A percentile compares a stretch with the other conserved stretches of the same genome.
Evolutionary conservation across 2,888 invertebrate genomes (phyloP).

Genomic region (Ceramica pisi): DNA sequence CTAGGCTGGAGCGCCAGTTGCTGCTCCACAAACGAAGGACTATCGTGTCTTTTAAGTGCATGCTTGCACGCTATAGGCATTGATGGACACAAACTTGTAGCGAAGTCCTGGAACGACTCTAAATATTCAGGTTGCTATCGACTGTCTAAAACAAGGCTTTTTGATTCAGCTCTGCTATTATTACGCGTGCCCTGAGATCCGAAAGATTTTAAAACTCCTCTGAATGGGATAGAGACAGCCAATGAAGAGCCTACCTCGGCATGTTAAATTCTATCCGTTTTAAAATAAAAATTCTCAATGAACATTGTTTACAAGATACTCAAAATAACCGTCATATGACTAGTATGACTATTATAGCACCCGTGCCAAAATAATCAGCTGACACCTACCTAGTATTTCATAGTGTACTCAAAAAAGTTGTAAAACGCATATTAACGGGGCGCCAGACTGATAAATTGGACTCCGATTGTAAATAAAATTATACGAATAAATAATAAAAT

Average conservation of each 20-base stretch:
- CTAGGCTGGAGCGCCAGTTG: too few species aligned
- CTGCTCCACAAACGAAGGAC: too few species aligned
- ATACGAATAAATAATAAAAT: conserved; percentile 9
- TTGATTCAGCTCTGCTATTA: too few species aligned
- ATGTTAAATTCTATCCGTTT: background rate
- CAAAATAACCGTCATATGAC: conserved; percentile 44
- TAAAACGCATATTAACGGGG: conserved; percentile 31
- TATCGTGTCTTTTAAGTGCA: too few species aligned
- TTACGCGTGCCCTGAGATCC: background rate
- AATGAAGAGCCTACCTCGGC: background rate
- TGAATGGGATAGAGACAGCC: background rate
- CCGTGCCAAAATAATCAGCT: conserved; percentile 40
- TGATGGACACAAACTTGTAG: too few species aligned
- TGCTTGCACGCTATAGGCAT: too few species aligned
- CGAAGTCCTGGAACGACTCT: too few species aligned
- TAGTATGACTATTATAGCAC: background rate
- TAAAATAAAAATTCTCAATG: conserved; percentile 38
- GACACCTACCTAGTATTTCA: conserved; percentile 14
- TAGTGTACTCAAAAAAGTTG: conserved; percentile 19
- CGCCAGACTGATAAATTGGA: conserved; percentile 47
- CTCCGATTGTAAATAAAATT: conserved; percentile 13
- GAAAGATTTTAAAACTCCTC: background rate
- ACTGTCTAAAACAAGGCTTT: too few species aligned
- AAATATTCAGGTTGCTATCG: too few species aligned
- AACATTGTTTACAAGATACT: conserved; percentile 22